Evolutionary conservation across 2,888 invertebrate species (phyloP).

Genomic region (Tortrix viridana): DNA sequence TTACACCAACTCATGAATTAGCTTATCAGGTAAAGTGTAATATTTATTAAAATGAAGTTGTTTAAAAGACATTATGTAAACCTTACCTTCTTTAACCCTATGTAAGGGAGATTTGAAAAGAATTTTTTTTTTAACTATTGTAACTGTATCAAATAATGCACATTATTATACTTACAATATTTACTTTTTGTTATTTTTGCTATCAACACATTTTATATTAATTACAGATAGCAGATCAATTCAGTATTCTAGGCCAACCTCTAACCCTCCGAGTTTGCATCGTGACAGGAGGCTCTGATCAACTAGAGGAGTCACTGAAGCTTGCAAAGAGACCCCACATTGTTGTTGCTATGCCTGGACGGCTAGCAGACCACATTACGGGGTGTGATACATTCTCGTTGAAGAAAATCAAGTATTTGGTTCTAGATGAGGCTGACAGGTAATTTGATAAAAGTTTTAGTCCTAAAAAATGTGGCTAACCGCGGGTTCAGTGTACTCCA

Average conservation of each 20-base stretch:
- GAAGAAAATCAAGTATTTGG: constrained; percentile 91
- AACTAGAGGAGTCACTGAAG: constrained; percentile 94
- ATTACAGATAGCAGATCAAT: constrained; percentile 96
- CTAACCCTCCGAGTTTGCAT: constrained; percentile 93
- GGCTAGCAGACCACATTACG: constrained; percentile 95
- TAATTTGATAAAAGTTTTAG: constrained; percentile 61
- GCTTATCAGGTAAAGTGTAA: constrained; percentile 88
- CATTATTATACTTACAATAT: background rate
- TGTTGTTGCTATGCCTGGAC: constrained; percentile 98
- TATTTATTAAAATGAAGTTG: background rate
- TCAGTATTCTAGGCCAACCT: constrained; percentile 94
- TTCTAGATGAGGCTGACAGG: constrained; percentile 98
- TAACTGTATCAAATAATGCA: too few relatives aligned
- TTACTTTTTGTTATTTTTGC: background rate
- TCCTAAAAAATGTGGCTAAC: too few relatives aligned
- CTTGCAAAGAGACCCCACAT: constrained; percentile 95
- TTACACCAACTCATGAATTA: constrained; percentile 97
- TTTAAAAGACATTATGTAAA: too few relatives aligned
- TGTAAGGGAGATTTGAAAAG: too few relatives aligned
- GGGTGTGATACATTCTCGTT: constrained; percentile 93
- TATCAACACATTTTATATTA: constrained; percentile 41
- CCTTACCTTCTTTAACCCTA: too few relatives aligned
- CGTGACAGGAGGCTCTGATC: constrained; percentile 97
- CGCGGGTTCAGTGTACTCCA: too few relatives aligned
- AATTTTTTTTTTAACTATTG: too few relatives aligned